A percentile compares a stretch with the other conserved stretches of the same genome.
These are phyloP conservation scores for Linnaemya vulpina DNA, from an alignment of 2,888 invertebrate species.

Conservation along the genomic window DNA sequence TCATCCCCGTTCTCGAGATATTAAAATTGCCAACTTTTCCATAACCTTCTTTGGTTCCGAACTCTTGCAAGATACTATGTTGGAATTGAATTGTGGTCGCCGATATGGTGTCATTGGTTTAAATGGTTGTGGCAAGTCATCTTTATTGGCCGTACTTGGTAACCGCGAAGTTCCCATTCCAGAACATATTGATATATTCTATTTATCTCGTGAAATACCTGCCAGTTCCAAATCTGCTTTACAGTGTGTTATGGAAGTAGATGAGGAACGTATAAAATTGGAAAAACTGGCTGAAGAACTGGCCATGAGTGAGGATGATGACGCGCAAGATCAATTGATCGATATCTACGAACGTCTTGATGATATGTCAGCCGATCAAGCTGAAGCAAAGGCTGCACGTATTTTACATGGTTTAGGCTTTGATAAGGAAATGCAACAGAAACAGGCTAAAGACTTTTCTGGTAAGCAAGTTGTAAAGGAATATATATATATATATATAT, in stretches of 20 bases:
- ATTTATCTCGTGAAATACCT: slow-evolving; percentile 97
- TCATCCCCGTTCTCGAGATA: slow-evolving; percentile 97
- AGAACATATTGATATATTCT: slow-evolving; percentile 98
- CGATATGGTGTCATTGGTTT: slow-evolving; percentile 98
- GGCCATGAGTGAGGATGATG: slow-evolving; percentile 93
- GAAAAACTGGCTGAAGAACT: slow-evolving; percentile 96
- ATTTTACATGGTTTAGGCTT: slow-evolving; percentile 99
- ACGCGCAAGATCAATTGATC: slow-evolving; percentile 97
- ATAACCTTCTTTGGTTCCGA: slow-evolving; percentile 99
- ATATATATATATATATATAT: too few species aligned
- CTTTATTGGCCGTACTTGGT: slow-evolving; percentile 94
- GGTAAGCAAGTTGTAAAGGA: slow-evolving; percentile 72
- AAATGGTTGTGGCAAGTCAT: slow-evolving; percentile 99
- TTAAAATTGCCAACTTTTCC: slow-evolving; percentile 97
- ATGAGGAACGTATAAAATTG: slow-evolving; percentile 94
- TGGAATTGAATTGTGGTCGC: slow-evolving; percentile 98
- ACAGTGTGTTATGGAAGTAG: slow-evolving; percentile 99
- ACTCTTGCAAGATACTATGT: slow-evolving; percentile 95
- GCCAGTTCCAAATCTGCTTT: slow-evolving; percentile 98
- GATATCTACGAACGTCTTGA: slow-evolving; percentile 99
- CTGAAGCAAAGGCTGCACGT: slow-evolving; percentile 96
- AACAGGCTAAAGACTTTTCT: slow-evolving; percentile 94
- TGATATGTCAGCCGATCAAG: slow-evolving; percentile 97
- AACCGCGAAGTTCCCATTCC: slow-evolving; percentile 98
- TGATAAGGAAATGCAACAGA: slow-evolving; percentile 91